A percentile compares a stretch with the other conserved stretches of the same genome.
Conservation (phyloP, 2,888 invertebrate species). For the Amphipoea oculea region DNA sequence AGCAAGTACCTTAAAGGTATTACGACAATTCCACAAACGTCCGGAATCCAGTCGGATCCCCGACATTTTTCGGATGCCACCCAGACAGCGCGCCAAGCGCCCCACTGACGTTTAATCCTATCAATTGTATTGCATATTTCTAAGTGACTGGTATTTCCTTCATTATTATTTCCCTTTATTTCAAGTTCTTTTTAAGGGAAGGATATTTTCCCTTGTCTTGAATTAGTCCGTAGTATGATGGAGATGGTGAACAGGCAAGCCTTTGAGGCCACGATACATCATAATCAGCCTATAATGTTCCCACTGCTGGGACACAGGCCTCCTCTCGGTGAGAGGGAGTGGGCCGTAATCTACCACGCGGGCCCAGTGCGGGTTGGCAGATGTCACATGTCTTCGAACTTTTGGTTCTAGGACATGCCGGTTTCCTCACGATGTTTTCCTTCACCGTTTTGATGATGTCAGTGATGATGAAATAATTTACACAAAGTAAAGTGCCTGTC, state of each 20-base stretch:
- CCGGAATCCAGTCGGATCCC: conserved; percentile 29
- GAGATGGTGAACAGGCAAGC: neutral
- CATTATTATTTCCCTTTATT: conserved; percentile 7
- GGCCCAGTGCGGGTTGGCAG: too few relatives aligned
- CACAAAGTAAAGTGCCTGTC: too few relatives aligned
- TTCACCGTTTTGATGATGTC: too few relatives aligned
- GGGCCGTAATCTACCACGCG: too few relatives aligned
- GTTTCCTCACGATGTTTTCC: too few relatives aligned
- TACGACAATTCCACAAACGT: conserved; percentile 7
- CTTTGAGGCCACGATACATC: too few relatives aligned
- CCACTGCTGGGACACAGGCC: too few relatives aligned
- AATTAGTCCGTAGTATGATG: neutral
- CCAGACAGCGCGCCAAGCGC: conserved; percentile 25
- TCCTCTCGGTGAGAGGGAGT: too few relatives aligned
- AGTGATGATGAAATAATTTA: too few relatives aligned
- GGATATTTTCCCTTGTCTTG: neutral
- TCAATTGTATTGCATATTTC: conserved; percentile 25
- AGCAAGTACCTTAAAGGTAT: neutral
- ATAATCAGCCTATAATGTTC: too few relatives aligned
- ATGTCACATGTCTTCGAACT: too few relatives aligned
- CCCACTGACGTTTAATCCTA: conserved; percentile 55
- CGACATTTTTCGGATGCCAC: conserved; percentile 47
- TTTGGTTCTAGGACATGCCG: too few relatives aligned
- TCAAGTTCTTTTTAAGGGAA: neutral
- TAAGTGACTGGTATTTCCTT: conserved; percentile 26